These are phyloP conservation scores for Craterocephalus amniculus DNA, from an alignment of 2,797 vertebrate genomes.

Conservation along the genomic window DNA sequence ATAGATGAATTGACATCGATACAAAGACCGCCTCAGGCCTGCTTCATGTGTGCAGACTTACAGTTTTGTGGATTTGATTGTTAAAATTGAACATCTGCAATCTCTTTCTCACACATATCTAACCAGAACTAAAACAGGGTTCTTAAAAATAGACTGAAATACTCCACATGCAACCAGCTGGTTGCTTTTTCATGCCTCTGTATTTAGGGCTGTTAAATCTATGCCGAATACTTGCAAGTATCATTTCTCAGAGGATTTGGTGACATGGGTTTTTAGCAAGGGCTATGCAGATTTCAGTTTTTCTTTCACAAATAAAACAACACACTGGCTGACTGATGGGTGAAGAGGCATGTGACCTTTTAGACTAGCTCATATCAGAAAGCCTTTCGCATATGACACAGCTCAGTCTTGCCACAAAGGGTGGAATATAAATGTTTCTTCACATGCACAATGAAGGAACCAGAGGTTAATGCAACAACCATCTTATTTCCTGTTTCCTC, in stretches of 20 bases:
- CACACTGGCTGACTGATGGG: no score
- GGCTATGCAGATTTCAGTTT: no score
- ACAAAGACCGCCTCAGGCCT: background rate
- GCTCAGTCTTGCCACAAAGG: no score
- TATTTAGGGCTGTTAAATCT: background rate
- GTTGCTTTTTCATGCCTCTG: background rate
- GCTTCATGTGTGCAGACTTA: background rate
- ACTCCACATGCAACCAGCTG: background rate
- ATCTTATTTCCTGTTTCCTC: no score
- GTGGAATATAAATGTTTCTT: no score
- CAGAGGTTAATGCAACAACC: no score
- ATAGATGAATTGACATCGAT: slow-evolving; percentile 1
- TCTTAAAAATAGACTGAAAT: background rate
- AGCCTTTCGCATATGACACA: no score
- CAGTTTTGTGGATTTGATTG: background rate
- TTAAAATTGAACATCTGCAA: background rate
- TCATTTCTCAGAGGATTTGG: background rate
- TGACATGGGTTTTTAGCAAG: background rate
- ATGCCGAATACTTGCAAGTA: background rate
- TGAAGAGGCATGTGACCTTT: no score
- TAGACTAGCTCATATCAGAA: no score
- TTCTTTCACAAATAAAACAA: no score
- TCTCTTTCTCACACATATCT: background rate
- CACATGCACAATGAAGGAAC: no score
- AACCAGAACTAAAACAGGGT: background rate